Evolutionary conservation across 1,140 invertebrate genomes (phyloP), one percentile per base, ranked within the genome.

Genomic region (Drosophila lacteicornis): DNA sequence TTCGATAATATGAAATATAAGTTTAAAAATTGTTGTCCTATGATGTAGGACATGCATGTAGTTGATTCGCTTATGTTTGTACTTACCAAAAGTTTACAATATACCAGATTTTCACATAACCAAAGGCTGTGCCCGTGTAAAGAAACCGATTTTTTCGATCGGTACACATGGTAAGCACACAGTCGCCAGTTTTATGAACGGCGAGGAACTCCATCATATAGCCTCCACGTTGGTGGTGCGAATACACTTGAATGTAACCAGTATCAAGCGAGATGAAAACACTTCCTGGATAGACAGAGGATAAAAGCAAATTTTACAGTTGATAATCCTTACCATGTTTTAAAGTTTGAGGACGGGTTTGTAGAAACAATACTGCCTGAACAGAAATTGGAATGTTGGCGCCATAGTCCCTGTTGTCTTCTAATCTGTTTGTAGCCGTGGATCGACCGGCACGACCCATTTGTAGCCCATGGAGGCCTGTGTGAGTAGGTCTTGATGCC

Each of bases 101-200:
- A 36, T 96, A 92, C 96, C 96, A 97, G 6, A 95, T 94, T 92
- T 96, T 96, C 19, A 97, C 94, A 76, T 96, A 96, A 9, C 96
- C 96, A 43, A 94, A 91, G 0, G 94, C 94, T 38, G 95, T 95
- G 13, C 95, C 96, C 45, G 95, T 95, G 85, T 96, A 95, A 4
- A 96, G 93, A 78, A 94, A 96, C 27, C 95, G 92, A 91, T 96
- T 95, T 40, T 95, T 83, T 0, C 90, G 75, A 92, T 96, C 96
- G 0, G 95, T 95, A 36, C 94, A 91, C 92, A 96, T 94, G 15
- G 94, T 93, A 9, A 94, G 92, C 12, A 96, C 95, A 83, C 95
- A 96, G 92, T 96, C 96, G 1, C 94, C 94, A 3, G 93, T 91
- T 4, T 93, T 93, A 88, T 97, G 96, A 49, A 95, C 94, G 9